phyloP scores from a whole-genome alignment of 2,113 vertebrate genomes.

The Agapornis roseicollis region DNA sequence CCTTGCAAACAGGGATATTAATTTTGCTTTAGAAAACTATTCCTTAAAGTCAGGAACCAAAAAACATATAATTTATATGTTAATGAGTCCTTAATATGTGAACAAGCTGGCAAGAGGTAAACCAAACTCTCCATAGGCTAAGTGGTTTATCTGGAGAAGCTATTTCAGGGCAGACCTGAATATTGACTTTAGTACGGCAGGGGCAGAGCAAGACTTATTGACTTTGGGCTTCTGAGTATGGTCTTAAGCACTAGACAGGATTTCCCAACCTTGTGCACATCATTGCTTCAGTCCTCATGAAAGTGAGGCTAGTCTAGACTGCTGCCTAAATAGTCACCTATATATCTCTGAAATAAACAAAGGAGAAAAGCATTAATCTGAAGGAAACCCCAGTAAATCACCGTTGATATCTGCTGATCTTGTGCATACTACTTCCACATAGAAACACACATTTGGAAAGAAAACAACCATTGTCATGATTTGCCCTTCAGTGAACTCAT shows the following conservation, averaged over 20 bases:
- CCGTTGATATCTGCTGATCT: neutral
- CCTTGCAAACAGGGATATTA: constrained; percentile 22
- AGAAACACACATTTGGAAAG: neutral
- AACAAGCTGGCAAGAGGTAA: neutral
- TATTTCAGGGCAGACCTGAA: neutral
- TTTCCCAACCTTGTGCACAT: neutral
- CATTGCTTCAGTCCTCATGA: neutral
- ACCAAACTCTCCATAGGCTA: neutral
- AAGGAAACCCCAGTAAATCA: neutral
- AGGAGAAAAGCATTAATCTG: neutral
- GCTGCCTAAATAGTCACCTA: neutral
- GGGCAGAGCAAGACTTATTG: neutral
- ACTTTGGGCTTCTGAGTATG: neutral
- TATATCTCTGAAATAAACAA: neutral
- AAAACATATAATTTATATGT: neutral
- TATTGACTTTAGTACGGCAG: neutral
- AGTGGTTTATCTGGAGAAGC: neutral
- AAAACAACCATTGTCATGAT: neutral
- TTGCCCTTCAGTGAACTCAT: neutral
- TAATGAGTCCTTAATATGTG: neutral
- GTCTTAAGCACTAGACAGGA: neutral
- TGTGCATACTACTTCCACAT: neutral
- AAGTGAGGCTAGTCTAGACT: neutral
- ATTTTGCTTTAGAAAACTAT: constrained; percentile 36
- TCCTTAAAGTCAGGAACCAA: neutral